Evolutionary conservation across 1,140 invertebrate genomes (phyloP).

Genomic region (Drosophila seguyi): DNA sequence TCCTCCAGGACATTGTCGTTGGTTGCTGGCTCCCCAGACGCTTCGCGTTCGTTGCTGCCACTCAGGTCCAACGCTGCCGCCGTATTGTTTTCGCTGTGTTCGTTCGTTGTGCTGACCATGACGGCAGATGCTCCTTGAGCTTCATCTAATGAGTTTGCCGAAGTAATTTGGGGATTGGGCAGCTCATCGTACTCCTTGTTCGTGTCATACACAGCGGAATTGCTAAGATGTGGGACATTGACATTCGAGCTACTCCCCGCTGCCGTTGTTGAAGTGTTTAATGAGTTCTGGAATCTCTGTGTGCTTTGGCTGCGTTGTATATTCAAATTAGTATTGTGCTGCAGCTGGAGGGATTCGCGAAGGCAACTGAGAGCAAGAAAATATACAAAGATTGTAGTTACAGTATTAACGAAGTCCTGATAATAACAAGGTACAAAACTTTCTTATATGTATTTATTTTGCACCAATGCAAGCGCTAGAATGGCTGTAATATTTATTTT

Average conservation of each 20-base stretch:
- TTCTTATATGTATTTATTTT: too few relatives aligned
- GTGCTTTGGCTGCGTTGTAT: conserved; percentile 85
- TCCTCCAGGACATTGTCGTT: conserved; percentile 70
- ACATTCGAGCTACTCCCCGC: conserved; percentile 32
- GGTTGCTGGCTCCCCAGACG: conserved; percentile 42
- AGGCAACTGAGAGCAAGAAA: conserved; percentile 61
- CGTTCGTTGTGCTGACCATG: conserved; percentile 16
- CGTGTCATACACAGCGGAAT: conserved; percentile 67
- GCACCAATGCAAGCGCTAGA: too few relatives aligned
- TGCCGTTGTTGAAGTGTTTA: conserved; percentile 55
- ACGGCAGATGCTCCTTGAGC: not conserved
- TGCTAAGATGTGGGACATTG: conserved; percentile 45
- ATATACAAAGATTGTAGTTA: not conserved
- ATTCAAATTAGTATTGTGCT: conserved; percentile 84
- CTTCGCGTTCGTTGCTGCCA: conserved; percentile 30
- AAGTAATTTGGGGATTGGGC: conserved; percentile 42
- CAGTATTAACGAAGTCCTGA: not conserved
- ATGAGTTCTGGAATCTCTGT: conserved; percentile 78
- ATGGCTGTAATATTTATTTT: too few relatives aligned
- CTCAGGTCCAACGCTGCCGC: conserved; percentile 51
- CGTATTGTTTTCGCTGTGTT: conserved; percentile 68
- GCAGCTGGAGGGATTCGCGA: conserved; percentile 82
- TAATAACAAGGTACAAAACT: not conserved
- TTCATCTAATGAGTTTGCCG: conserved; percentile 34
- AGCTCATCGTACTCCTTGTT: conserved; percentile 80